These are phyloP conservation scores for Sclerodermus sp. DNA, from an alignment of 2,888 invertebrate species.

Conservation along the genomic window DNA sequence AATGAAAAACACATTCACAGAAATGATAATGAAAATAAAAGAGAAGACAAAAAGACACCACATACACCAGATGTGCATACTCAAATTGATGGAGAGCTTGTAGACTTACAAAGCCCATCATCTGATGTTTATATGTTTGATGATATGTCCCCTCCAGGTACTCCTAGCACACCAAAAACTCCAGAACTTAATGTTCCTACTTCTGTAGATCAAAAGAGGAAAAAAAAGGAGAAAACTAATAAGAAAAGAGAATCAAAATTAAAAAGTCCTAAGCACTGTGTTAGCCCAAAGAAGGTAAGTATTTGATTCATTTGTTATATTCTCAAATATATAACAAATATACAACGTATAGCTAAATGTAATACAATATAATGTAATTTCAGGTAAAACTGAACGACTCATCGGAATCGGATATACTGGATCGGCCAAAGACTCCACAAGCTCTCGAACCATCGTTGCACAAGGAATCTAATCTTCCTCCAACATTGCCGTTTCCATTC, in stretches of 20 bases:
- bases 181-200: constrained; percentile 64
- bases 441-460: constrained; percentile 41
- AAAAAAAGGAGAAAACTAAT: constrained; percentile 63
- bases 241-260: constrained; percentile 59
- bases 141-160: constrained; percentile 61
- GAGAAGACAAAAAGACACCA: constrained; percentile 50
- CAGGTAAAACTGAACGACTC: constrained; percentile 41
- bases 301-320: constrained; percentile 2
- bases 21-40: constrained; percentile 35
- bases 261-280: constrained; percentile 44
- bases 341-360: background rate
- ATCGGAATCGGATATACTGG: constrained; percentile 39
- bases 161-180: constrained; percentile 63
- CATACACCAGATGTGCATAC: constrained; percentile 48
- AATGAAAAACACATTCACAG: constrained; percentile 31
- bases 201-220: constrained; percentile 59
- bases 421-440: constrained; percentile 56
- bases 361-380: constrained; percentile 9
- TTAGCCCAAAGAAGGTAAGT: constrained; percentile 49
- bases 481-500: constrained; percentile 58
- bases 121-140: constrained; percentile 56
- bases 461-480: constrained; percentile 59
- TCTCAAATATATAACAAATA: background rate
- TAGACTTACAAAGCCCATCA: constrained; percentile 49
- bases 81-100: constrained; percentile 21